Evolutionary conservation across 2,888 invertebrate genomes (phyloP).

Genomic region (Gisinianus flammeolus): DNA sequence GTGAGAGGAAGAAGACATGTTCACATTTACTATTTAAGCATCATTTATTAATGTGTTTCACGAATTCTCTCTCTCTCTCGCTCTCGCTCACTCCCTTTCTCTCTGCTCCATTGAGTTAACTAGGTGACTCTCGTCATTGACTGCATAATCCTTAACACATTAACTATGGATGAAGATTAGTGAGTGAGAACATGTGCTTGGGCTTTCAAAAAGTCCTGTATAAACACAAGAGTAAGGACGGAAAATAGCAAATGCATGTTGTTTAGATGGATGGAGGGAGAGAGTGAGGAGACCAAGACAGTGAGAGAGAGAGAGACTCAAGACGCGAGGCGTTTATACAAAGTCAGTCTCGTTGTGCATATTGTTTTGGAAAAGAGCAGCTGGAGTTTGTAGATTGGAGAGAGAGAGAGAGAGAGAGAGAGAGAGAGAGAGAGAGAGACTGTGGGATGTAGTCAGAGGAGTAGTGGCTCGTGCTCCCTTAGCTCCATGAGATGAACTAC

Average conservation of each 20-base stretch:
- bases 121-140: conserved; percentile 5
- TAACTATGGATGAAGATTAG: conserved; percentile 30
- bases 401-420: no score
- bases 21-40: background rate
- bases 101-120: conserved; percentile 6
- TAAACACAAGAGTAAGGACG: background rate
- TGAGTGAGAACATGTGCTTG: conserved; percentile 32
- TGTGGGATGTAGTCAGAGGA: background rate
- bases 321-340: no score
- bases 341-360: no score
- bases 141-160: conserved; percentile 24
- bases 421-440: background rate
- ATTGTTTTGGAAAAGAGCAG: no score
- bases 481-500: background rate
- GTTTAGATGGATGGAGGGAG: background rate
- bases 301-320: background rate
- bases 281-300: background rate
- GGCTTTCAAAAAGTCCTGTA: background rate
- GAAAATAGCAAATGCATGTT: background rate
- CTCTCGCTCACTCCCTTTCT: background rate
- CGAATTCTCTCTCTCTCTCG: background rate
- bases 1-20: no score
- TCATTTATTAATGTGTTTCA: conserved; percentile 15
- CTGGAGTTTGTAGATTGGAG: no score
- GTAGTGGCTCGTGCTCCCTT: no score